phyloP scores from a whole-genome alignment of 2,113 vertebrate species.

The Psilopogon haemacephalus region DNA sequence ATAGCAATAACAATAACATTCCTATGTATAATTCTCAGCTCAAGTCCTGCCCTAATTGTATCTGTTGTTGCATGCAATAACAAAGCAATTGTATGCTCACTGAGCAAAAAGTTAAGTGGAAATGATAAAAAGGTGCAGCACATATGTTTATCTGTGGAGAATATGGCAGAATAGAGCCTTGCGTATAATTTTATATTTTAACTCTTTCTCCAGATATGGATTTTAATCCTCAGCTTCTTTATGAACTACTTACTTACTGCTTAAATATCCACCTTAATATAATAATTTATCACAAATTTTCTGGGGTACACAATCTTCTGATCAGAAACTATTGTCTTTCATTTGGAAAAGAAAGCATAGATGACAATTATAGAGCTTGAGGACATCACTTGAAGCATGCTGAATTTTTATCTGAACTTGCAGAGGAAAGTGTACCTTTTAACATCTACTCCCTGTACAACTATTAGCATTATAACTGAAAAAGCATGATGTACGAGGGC shows the following conservation, averaged over 20 bases:
- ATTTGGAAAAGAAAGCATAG: neutral
- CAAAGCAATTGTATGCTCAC: neutral
- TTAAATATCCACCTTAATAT: neutral
- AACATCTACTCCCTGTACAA: neutral
- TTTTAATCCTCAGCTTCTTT: neutral
- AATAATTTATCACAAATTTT: neutral
- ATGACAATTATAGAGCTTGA: neutral
- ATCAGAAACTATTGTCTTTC: neutral
- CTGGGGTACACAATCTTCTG: neutral
- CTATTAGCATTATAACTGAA: neutral
- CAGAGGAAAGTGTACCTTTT: neutral
- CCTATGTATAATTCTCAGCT: neutral
- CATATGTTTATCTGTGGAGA: neutral
- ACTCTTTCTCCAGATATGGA: neutral
- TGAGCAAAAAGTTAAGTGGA: neutral
- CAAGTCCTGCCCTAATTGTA: neutral
- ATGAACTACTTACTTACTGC: neutral
- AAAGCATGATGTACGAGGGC: accelerated
- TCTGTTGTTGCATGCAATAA: neutral
- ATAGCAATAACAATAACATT: neutral
- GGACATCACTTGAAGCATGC: neutral
- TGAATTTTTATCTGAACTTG: neutral
- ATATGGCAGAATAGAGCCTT: neutral
- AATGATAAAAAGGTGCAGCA: neutral
- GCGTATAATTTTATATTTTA: neutral